Evolutionary conservation across 2,797 vertebrate genomes (phyloP), one percentile per base, ranked within the genome.

Genomic region (Smutsia temminckii): DNA sequence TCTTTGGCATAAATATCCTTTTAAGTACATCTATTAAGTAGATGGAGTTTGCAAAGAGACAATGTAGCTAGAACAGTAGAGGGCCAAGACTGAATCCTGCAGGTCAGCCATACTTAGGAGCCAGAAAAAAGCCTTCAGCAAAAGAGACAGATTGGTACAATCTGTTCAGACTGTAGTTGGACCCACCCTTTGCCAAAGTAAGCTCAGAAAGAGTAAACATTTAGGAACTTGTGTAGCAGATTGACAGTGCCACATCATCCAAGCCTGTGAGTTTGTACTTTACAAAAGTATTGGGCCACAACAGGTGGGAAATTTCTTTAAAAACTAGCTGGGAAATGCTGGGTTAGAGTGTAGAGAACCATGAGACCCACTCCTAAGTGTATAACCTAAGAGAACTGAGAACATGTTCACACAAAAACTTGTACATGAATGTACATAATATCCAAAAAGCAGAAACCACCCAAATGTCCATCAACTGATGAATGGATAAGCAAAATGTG

Each of bases 1-100:
- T 80, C 81, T 81, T 95, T 84, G 75, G 80, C 88, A 72, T 91
- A 75, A 95, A 91, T 25, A 51, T 72, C 27, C 5, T 40, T 23
- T 71, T 83, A 85, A 93, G 95, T 92, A 75, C 77, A 37, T 32
- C 51, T 93, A 46, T 46, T 46, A 42, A 66, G 34, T 71, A 68
- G 59, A 46, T 55, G n/a, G 34, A 32, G 49, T 93, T 88, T 96
- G 49, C 61, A 85, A 23, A 69, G 40, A 84, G 59, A 46, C 23
- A 8, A 21, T 46, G 18, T 23, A 72, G 89, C 53, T 21, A 75
- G 69, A 53, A 40, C 14, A 49, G 21, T n/a, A 29, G 59, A 89
- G 49, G 53, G 55, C 61, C 32, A 14, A 55, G 34, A n/a, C 29
- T n/a, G 42, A 75, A 42, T 89, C 75, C 51, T 51, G 27, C 49